Evolutionary conservation across 92 coral and sea anemone genomes (phyloP), one percentile per base, ranked within the genome.

Genomic region (Hydrozoanthus gracilis): DNA sequence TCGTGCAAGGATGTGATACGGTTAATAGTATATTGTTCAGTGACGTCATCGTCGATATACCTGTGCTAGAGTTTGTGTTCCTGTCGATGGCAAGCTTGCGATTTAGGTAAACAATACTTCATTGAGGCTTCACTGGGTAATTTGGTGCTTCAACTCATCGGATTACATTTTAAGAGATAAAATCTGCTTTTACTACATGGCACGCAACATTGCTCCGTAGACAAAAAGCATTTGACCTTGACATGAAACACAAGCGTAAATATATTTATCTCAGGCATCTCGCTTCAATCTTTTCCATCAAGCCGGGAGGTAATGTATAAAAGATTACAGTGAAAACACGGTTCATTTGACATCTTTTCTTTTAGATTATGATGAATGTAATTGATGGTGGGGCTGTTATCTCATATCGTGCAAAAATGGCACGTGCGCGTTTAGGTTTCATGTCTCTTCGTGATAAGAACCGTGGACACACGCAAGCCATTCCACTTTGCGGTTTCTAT

Each of bases 81-180:
- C 8, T 62, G 50, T 80, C 73, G 85, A 64, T 80, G 85, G 85
- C 85, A 80, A 65, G 58, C 20, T 16, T 64, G 74, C 44, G 73
- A 68, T 8, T 68, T 10, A 65, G 18, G 73, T 80, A 17, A 49
- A 80, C 85, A 80, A 80, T 16, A 74, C 60, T 65, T 66, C 75
- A 80, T 80, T 80, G 85, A 80, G 45, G 56, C 44, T 65, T 76
- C 16, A 64, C 55, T 66, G 51, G 13, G 85, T 47, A 60, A 80
- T 49, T 65, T 20, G 20, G 73, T 66, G 73, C 20, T 65, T 27
- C 39, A n/a, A 65, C 60, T 80, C 51, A 80, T 80, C 85, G 74
- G 75, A 65, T 80, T 80, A 80, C 85, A 80, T 48, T 80, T 62
- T 80, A 79, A 62, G 85, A 80, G 85, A 65, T 65, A 80, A 80